These are phyloP conservation scores for Channa maculata DNA, from an alignment of 2,113 vertebrate genomes.

Conservation along the genomic window DNA sequence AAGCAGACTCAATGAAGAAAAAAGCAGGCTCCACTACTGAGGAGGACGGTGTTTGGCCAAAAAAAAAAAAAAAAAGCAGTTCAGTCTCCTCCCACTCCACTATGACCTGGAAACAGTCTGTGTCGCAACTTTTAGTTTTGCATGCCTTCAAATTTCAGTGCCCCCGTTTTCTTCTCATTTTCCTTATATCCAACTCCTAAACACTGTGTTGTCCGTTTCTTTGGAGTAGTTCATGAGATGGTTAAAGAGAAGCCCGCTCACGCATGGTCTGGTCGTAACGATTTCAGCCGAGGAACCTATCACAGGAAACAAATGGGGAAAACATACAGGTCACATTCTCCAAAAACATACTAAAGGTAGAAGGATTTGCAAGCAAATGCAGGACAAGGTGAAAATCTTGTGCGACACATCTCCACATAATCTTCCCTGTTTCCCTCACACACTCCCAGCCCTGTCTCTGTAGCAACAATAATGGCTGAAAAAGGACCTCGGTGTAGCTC, in stretches of 20 bases:
- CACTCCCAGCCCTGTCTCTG: conserved; percentile 46
- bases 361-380: not conserved
- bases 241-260: conserved; percentile 4
- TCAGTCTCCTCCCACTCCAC: conserved; percentile 76
- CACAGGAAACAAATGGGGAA: conserved; percentile 62
- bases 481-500: conserved; percentile 67
- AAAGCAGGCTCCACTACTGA: not conserved
- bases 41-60: conserved; percentile 22
- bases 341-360: not conserved
- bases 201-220: not conserved
- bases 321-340: not conserved
- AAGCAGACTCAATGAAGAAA: conserved; percentile 28
- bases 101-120: conserved; percentile 79
- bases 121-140: conserved; percentile 61
- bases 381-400: conserved; percentile 18
- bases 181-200: not conserved
- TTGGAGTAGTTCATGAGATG: conserved; percentile 13
- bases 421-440: not conserved
- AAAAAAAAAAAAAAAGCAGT: conserved; percentile 51
- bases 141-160: conserved; percentile 23
- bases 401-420: not conserved
- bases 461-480: conserved; percentile 75
- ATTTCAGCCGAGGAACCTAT: conserved; percentile 34
- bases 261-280: not conserved
- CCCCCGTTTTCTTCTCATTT: not conserved